Evolutionary conservation across 37 sponge, comb jelly and placozoan genomes (phyloP), one percentile per base, ranked within the genome.

Genomic region (Diacarnus erythraeanus): DNA sequence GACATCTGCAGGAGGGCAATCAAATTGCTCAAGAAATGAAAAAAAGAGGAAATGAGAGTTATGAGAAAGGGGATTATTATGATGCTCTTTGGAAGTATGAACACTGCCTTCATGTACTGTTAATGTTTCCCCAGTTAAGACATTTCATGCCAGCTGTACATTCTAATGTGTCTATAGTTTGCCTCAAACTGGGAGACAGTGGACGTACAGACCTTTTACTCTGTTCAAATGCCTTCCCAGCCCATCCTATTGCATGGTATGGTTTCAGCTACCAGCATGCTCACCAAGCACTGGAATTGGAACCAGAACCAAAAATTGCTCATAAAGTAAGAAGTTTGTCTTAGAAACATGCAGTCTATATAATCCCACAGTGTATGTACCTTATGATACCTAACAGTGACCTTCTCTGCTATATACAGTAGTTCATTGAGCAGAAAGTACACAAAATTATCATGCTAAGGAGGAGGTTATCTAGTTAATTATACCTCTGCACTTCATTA

Each of bases 31-130:
- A 77, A 0, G 8, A 58, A 17, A 77, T 78, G 17, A 85, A 77
- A 25, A 12, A 69, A 3, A 25, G 25, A 23, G 85, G 85, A 1
- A 85, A 85, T 23, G 34, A 71, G 6, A 44, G 69, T 41, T 72
- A 77, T 36, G 41, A 61, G 27, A 21, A 26, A 15, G 85, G 78
- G 22, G 59, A 85, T 23, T 43, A 77, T 60, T 77, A 58, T 26
- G 78, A 77, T 35, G 85, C 85, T 44, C 44, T 85, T 2, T 77
- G 77, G 78, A 85, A 85, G 64, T 85, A 85, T 47, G 39, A 71
- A 35, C 78, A 85, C 43, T 70, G 78, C 56, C 44, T 77, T 1
- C 12, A 26, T 3, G 3, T 77, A 8, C 69, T 71, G 37, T 51
- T 43, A 18, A 37, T 12, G 29, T 57, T 25, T 41, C 71, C 60